phyloP scores from a whole-genome alignment of 2,113 vertebrate genomes.

The Cottus gobio region DNA sequence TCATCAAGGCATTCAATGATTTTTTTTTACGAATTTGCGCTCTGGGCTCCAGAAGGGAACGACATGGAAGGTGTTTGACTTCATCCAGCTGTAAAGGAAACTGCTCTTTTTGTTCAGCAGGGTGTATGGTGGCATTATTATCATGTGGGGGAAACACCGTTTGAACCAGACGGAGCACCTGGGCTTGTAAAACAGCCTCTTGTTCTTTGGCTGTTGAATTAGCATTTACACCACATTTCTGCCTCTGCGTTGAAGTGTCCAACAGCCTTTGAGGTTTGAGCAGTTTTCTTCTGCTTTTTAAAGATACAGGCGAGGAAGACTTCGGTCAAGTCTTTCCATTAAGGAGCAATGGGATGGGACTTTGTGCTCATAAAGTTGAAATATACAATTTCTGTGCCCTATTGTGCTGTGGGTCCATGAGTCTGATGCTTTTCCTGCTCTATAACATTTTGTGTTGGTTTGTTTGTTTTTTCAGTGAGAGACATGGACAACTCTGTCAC shows the following conservation, averaged over 20 bases:
- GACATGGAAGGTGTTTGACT: neutral
- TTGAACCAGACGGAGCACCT: slow-evolving; percentile 2
- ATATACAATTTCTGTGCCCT: neutral
- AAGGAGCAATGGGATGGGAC: neutral
- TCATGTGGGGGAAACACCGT: neutral
- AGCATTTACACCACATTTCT: neutral
- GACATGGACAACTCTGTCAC: slow-evolving; percentile 98
- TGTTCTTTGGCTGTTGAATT: slow-evolving; percentile 17
- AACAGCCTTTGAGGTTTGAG: neutral
- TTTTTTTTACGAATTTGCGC: neutral
- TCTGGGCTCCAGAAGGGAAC: neutral
- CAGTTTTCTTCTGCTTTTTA: neutral
- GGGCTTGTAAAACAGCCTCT: slow-evolving; percentile 20
- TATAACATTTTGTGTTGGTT: neutral
- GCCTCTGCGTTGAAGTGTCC: neutral
- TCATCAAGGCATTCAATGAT: neutral
- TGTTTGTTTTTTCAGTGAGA: slow-evolving; percentile 71
- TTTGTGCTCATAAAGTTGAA: neutral
- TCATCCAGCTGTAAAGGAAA: slow-evolving; percentile 18
- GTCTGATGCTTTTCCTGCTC: neutral
- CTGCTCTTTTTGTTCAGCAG: neutral
- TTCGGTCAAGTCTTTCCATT: neutral
- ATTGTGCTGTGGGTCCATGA: neutral
- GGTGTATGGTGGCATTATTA: slow-evolving; percentile 2
- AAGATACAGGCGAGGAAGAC: neutral